Base-by-base conservation (phyloP, 2,797 vertebrate species). In the Gephyroberyx darwinii region DNA sequence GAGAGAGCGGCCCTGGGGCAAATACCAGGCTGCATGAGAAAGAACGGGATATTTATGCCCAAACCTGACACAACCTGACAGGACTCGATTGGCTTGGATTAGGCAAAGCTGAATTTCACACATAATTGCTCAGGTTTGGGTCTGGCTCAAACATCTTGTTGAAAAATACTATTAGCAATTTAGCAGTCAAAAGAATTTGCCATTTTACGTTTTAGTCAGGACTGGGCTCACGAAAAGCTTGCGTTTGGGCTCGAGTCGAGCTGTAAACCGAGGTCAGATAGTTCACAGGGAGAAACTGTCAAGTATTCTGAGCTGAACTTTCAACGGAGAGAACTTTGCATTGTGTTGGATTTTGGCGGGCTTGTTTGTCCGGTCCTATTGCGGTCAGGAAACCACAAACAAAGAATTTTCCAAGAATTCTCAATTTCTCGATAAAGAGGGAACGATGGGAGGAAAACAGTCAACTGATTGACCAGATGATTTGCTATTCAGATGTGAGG, bases 21-120 rank as follows among this genome's bases (percentile, higher is more conserved):
- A 81, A 86, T 78, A 82, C 69, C 67, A 72, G 62, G 56, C 71
- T 66, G 74, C 69, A 37, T 65, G 59, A 63, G 56, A 70, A 59
- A 66, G 58, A 75, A 16, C 37, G 56, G 35, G 39, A 72, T 61
- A 67, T 59, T 64, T 83, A 39, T 60, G 48, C 58, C 33, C 47
- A 58, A 67, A 63, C 56, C 52, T 58, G 65, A 67, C 39, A 30
- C 22, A 45, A 56, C 53, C 65, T 71, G 73, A 84, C 65, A 66
- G 51, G 55, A 60, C 41, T 75, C 9, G 9, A 50, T 75, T 63
- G 65, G 64, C 68, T 19, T 22, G 52, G 55, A 68, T 74, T 58
- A 59, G 4, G 12, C 14, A 57, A 65, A 68, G 54, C 43, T 6
- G 47, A 37, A 68, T 61, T 78, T 76, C 54, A 64, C 47, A 72